Percentiles rank a stretch among this genome's conserved stretches.
phyloP scores from a whole-genome alignment of 2,888 invertebrate genomes.

The Dermolepida albohirtum region DNA sequence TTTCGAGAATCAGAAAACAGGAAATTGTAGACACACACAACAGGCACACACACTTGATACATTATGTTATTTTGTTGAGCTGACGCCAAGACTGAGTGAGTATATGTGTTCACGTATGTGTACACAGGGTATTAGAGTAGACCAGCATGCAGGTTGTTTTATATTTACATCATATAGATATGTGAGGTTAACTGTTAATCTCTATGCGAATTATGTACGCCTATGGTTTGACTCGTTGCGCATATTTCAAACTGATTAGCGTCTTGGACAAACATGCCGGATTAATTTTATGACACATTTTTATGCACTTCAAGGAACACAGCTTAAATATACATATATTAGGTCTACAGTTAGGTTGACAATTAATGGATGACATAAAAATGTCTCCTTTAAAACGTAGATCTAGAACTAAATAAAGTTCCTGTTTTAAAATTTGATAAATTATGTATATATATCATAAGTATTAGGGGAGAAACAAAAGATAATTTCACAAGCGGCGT shows the following conservation, averaged over 20 bases:
- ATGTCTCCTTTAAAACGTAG: too few species aligned
- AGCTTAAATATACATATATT: slow-evolving; percentile 7
- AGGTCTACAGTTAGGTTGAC: not conserved
- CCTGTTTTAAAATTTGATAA: too few species aligned
- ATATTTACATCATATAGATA: slow-evolving; percentile 49
- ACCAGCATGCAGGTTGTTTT: slow-evolving; percentile 41
- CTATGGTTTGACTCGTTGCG: slow-evolving; percentile 40
- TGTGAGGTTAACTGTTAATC: slow-evolving; percentile 49
- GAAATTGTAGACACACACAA: slow-evolving; percentile 49
- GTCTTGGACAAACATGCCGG: not conserved
- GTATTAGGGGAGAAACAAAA: too few species aligned
- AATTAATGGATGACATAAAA: too few species aligned
- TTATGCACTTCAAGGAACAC: slow-evolving; percentile 1
- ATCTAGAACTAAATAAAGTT: too few species aligned
- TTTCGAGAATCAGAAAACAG: slow-evolving; percentile 53
- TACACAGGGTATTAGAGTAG: slow-evolving; percentile 33
- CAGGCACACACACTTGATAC: slow-evolving; percentile 45
- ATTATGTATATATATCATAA: too few species aligned
- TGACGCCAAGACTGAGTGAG: slow-evolving; percentile 47
- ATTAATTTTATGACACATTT: slow-evolving; percentile 7
- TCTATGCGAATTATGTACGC: slow-evolving; percentile 43
- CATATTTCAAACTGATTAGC: slow-evolving; percentile 43
- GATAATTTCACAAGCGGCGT: too few species aligned
- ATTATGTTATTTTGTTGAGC: slow-evolving; percentile 52
- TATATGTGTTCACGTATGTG: slow-evolving; percentile 42